Conservation (phyloP, 1,140 invertebrate genomes). For the Homarus americanus region DNA sequence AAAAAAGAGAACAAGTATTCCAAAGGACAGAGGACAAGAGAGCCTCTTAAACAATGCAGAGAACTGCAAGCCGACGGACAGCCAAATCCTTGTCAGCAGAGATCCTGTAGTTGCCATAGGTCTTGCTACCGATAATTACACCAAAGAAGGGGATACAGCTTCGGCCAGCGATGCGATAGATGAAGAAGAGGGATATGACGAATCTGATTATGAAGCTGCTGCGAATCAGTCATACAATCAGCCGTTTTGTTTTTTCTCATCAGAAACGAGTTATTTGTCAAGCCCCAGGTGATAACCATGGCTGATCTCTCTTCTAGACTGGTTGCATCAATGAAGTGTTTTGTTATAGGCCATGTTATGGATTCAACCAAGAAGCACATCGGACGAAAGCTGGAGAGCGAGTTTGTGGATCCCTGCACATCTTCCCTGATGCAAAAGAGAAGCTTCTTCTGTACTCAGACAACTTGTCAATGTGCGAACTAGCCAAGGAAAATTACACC, state of each 20-base stretch:
- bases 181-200: too few relatives aligned
- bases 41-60: neutral
- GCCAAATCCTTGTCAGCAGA: slow-evolving; percentile 18
- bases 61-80: slow-evolving; percentile 22
- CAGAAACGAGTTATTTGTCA: neutral
- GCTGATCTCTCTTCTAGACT: neutral
- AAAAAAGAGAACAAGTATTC: too few relatives aligned
- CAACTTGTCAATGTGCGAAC: too few relatives aligned
- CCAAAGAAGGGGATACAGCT: neutral
- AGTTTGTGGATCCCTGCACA: slow-evolving; percentile 1
- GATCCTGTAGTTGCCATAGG: neutral
- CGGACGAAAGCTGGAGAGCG: neutral
- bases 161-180: neutral
- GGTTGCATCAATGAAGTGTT: neutral
- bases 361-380: neutral
- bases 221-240: neutral
- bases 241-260: neutral
- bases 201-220: neutral
- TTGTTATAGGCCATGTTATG: neutral
- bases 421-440: neutral
- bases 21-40: neutral
- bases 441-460: too few relatives aligned
- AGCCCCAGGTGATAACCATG: neutral
- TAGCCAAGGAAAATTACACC: too few relatives aligned
- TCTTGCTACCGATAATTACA: slow-evolving; percentile 1